Base-by-base conservation (phyloP, 2,888 invertebrate genomes). In the Himalopsyche japonica region DNA sequence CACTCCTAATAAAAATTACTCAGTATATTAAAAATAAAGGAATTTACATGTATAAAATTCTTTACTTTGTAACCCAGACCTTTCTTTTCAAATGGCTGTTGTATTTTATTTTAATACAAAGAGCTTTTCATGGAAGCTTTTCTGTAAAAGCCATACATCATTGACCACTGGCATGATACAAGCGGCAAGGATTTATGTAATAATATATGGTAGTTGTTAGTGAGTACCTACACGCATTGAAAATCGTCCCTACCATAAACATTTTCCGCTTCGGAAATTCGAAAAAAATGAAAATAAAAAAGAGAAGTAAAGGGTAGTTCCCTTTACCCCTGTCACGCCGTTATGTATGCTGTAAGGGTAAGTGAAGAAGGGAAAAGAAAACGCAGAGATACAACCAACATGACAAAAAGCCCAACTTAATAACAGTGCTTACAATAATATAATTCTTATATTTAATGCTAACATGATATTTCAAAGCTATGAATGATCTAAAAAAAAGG, bases 181-280 rank as follows among this genome's bases (percentile, higher is more conserved):
- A 80, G 84, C 84, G 82, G 82, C 80, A 78, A 84, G 86, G 84
- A 86, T 86, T 86, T 86, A 86, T 86, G 81, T 84, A 81, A 81
- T 86, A 86, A 86, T 84, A 84, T 86, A 86, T 84, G 86, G 84
- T 47, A 49, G 82, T 82, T 82, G 84, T 84, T 84, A 86, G 82
- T 86, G 82, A 83, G 84, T 86, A 86, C 82, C 82, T 77, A 84
- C 84, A 82, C 81, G 83, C 86, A 86, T 86, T 84, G 86, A 84
- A 84, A 86, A 85, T 86, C 85, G 85, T 86, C 85, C 86, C 85
- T 86, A 80, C 86, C 85, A 86, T 86, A 86, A 86, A 86, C 85
- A 86, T 86, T 86, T 85, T 84, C 79, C 86, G 86, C 86, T 84
- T 79, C 80, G 84, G 76, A 83, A 82, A 84, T 82, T 84, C 83